phyloP scores from a whole-genome alignment of 1,140 invertebrate genomes.

The Drosophila rufa region DNA sequence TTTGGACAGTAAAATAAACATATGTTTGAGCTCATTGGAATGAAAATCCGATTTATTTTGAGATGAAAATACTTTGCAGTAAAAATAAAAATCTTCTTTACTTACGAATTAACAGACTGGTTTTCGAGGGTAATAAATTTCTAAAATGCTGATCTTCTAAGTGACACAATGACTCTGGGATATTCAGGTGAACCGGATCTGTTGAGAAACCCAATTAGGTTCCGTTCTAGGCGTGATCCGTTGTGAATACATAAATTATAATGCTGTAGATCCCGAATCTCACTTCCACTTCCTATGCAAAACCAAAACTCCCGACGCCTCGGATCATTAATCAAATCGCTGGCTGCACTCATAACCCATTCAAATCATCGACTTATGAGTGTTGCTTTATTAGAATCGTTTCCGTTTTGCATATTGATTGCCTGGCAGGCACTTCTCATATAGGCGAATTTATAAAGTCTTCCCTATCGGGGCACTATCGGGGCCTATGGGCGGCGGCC shows the following conservation, averaged over 20 bases:
- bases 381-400: conserved; percentile 42
- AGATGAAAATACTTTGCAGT: too few species aligned
- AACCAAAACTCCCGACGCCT: not conserved
- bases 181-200: conserved; percentile 9
- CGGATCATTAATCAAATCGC: conserved; percentile 47
- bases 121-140: not conserved
- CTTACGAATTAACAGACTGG: not conserved
- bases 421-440: conserved; percentile 10
- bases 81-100: not conserved
- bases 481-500: conserved; percentile 6
- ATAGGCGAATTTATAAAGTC: conserved; percentile 21
- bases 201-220: not conserved
- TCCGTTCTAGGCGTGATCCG: conserved; percentile 12
- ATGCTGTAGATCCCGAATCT: conserved; percentile 6
- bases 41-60: not conserved
- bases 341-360: conserved; percentile 47
- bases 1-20: conserved; percentile 12
- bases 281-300: conserved; percentile 32
- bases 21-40: not conserved
- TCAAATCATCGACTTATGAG: conserved; percentile 44
- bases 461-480: conserved; percentile 21
- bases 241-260: conserved; percentile 20
- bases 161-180: not conserved
- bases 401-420: conserved; percentile 72
- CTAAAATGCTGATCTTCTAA: not conserved